Evolutionary conservation across 2,113 vertebrate species (phyloP).

Genomic region (Lepidothrix coronata): DNA sequence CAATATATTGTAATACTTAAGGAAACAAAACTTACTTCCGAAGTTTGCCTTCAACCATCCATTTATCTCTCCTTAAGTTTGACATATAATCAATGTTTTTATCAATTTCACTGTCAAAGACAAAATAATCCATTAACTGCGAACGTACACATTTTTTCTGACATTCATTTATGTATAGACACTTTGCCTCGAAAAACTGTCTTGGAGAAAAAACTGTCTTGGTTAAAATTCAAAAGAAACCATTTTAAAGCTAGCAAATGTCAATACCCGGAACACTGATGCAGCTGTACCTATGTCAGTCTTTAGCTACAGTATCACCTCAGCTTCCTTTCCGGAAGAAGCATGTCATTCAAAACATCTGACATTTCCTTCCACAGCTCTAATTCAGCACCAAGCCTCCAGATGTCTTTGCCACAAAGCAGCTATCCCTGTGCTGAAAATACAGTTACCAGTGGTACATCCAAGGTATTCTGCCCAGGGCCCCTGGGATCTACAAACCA

Average conservation of each 20-base stretch:
- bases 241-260: neutral
- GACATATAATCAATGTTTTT: conserved; percentile 97
- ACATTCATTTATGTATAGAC: neutral
- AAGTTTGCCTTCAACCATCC: conserved; percentile 92
- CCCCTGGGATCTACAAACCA: neutral
- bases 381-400: neutral
- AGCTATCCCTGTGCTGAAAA: neutral
- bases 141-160: neutral
- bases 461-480: neutral
- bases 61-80: conserved; percentile 94
- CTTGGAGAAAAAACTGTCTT: neutral
- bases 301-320: neutral
- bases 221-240: neutral
- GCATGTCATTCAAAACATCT: neutral
- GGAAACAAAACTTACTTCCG: conserved; percentile 88
- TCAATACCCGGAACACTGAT: neutral
- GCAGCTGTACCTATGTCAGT: neutral
- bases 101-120: conserved; percentile 91
- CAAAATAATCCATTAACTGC: conserved; percentile 46
- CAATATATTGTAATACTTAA: conserved; percentile 2
- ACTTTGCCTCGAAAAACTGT: neutral
- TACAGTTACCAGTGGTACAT: neutral
- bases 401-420: neutral
- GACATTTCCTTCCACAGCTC: neutral
- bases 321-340: neutral